Percentiles rank a stretch among this genome's conserved stretches.
phyloP scores from a whole-genome alignment of 2,888 invertebrate species.

The Hedychridium roseum region DNA sequence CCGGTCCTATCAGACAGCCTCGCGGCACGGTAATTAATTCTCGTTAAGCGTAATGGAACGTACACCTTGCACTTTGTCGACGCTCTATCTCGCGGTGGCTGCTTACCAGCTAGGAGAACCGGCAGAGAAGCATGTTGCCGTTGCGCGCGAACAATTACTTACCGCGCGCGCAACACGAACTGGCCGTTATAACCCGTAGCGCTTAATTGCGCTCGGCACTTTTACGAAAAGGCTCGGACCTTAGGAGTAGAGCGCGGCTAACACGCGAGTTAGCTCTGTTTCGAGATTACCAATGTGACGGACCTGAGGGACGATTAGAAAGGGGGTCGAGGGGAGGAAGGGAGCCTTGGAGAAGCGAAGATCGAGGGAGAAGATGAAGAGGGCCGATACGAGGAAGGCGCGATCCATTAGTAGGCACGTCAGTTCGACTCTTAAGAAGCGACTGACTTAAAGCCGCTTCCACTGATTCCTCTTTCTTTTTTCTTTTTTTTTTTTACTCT shows the following conservation, averaged over 20 bases:
- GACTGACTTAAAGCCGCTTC: constrained; percentile 56
- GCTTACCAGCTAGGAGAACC: no score
- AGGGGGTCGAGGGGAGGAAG: constrained; percentile 13
- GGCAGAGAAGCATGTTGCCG: no score
- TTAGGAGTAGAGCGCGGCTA: constrained; percentile 21
- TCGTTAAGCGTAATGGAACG: no score
- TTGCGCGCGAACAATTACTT: no score
- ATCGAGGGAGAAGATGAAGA: constrained; percentile 33
- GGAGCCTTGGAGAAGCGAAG: constrained; percentile 13
- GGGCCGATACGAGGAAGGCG: constrained; percentile 47
- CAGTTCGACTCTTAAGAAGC: constrained; percentile 60
- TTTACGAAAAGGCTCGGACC: no score
- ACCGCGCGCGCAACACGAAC: no score
- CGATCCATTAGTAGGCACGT: constrained; percentile 64
- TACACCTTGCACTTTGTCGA: no score
- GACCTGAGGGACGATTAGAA: constrained; percentile 7
- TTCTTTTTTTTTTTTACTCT: constrained; percentile 19
- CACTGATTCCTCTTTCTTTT: constrained; percentile 32
- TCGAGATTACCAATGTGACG: constrained; percentile 45
- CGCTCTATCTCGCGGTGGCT: no score
- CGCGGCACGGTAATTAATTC: no score
- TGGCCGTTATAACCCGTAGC: no score
- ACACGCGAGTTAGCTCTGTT: constrained; percentile 45
- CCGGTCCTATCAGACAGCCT: no score
- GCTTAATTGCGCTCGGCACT: background rate